Conservation (phyloP, 1,140 invertebrate genomes). For the Oreohelix idahoensis region DNA sequence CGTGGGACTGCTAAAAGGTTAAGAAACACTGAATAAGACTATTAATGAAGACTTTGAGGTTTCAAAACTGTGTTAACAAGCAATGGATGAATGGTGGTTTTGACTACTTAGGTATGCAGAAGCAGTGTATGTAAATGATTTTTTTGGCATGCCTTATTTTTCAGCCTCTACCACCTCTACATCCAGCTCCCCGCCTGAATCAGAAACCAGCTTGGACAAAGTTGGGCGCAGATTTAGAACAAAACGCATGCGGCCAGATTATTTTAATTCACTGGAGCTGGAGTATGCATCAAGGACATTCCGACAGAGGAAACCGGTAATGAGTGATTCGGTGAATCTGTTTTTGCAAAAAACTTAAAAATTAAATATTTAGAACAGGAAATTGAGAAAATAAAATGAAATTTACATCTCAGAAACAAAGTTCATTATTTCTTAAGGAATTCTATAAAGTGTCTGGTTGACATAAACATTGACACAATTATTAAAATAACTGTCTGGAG, state of each 20-base stretch:
- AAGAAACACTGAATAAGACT: too few species aligned
- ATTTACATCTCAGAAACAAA: too few species aligned
- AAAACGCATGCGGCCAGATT: conserved; percentile 36
- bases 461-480: too few species aligned
- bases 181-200: conserved; percentile 15
- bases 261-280: conserved; percentile 34
- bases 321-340: neutral
- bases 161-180: conserved; percentile 7
- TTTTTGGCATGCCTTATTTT: neutral
- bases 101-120: too few species aligned
- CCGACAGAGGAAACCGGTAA: conserved; percentile 35
- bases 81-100: neutral
- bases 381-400: too few species aligned
- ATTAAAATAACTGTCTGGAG: too few species aligned
- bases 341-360: too few species aligned
- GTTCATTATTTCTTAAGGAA: too few species aligned
- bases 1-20: too few species aligned
- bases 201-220: conserved; percentile 33
- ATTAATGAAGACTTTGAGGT: neutral
- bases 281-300: conserved; percentile 38
- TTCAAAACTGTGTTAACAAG: neutral
- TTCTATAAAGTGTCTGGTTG: too few species aligned
- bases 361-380: too few species aligned
- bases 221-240: conserved; percentile 32
- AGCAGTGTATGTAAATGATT: neutral